These are phyloP conservation scores for Uloborus plumipes DNA, from an alignment of 2,888 invertebrate genomes.

Conservation along the genomic window DNA sequence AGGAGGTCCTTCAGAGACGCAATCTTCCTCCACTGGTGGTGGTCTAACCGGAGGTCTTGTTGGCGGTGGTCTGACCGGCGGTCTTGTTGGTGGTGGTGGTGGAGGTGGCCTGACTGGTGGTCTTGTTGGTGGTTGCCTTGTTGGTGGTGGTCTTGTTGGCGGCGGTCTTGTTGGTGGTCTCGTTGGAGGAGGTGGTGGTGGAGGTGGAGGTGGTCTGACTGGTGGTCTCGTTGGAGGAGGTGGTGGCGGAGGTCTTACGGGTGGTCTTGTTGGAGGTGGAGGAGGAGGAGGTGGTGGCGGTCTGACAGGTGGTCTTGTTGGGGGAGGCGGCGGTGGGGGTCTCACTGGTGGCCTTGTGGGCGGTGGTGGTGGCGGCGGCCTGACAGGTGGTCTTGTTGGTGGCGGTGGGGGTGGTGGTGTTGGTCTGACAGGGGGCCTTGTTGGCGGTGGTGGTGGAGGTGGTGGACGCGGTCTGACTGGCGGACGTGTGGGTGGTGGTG, in stretches of 20 bases:
- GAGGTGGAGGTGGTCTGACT: not conserved
- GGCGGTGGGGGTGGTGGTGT: constrained; percentile 32
- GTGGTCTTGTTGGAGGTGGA: constrained; percentile 29
- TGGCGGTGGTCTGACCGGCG: constrained; percentile 30
- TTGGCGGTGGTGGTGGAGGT: constrained; percentile 8
- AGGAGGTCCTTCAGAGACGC: constrained; percentile 56
- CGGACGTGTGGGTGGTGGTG: constrained; percentile 4
- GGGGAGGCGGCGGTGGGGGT: constrained; percentile 37
- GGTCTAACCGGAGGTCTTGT: constrained; percentile 24
- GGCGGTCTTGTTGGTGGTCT: constrained; percentile 68
- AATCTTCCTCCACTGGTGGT: constrained; percentile 40
- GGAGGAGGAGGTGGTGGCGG: constrained; percentile 23
- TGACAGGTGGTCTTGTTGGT: constrained; percentile 19
- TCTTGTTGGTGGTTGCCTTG: constrained; percentile 29
- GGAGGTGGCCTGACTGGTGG: constrained; percentile 25
- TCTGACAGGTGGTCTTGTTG: constrained; percentile 11
- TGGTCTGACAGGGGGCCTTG: constrained; percentile 6
- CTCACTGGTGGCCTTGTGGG: constrained; percentile 37
- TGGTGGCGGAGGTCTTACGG: not conserved
- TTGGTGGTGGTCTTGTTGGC: constrained; percentile 29
- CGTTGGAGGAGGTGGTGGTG: constrained; percentile 22
- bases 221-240: constrained; percentile 35
- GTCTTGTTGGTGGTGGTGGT: constrained; percentile 33
- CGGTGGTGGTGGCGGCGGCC: constrained; percentile 18
- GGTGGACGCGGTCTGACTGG: constrained; percentile 17